Conservation (phyloP, 2,797 vertebrate genomes). For the Hydrolagus colliei region DNA sequence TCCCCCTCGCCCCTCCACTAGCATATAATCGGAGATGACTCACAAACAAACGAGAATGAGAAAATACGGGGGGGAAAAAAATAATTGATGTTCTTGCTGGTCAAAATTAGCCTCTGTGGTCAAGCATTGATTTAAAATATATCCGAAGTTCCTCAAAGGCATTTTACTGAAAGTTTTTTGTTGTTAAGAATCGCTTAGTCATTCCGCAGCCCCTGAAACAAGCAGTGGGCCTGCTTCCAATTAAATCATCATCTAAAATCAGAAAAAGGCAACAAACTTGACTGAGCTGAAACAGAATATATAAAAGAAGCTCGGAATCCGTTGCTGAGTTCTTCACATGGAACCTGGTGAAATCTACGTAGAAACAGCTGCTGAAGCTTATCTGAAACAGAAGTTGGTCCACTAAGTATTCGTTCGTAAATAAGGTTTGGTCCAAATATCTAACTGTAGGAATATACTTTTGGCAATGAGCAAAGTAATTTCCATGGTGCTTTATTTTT, state of each 20-base stretch:
- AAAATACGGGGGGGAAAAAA: background rate
- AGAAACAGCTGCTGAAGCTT: conserved; percentile 27
- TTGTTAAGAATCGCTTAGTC: conserved; percentile 23
- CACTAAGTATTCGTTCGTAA: conserved; percentile 15
- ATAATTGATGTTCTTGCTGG: background rate
- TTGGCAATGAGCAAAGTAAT: background rate
- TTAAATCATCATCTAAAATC: conserved; percentile 28
- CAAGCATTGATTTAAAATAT: conserved; percentile 21
- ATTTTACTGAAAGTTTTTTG: conserved; percentile 2
- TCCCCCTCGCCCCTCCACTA: too few relatives aligned
- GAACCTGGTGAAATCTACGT: conserved; percentile 13
- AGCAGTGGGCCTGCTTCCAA: conserved; percentile 23
- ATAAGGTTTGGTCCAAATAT: conserved; percentile 18
- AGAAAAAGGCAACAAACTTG: conserved; percentile 27
- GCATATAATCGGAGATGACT: background rate
- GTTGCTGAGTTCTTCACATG: conserved; percentile 25
- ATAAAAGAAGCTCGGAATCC: conserved; percentile 14
- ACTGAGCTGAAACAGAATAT: conserved; percentile 25
- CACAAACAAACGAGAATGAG: background rate
- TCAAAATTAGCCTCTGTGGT: conserved; percentile 9
- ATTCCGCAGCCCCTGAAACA: conserved; percentile 19
- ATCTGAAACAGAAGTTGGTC: conserved; percentile 17
- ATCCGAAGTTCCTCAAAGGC: conserved; percentile 27
- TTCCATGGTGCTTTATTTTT: background rate
- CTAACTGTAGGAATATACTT: background rate